A percentile compares a stretch with the other conserved stretches of the same genome.
These are phyloP conservation scores for Lepidurus apus DNA, from an alignment of 1,140 invertebrate species.

Conservation along the genomic window DNA sequence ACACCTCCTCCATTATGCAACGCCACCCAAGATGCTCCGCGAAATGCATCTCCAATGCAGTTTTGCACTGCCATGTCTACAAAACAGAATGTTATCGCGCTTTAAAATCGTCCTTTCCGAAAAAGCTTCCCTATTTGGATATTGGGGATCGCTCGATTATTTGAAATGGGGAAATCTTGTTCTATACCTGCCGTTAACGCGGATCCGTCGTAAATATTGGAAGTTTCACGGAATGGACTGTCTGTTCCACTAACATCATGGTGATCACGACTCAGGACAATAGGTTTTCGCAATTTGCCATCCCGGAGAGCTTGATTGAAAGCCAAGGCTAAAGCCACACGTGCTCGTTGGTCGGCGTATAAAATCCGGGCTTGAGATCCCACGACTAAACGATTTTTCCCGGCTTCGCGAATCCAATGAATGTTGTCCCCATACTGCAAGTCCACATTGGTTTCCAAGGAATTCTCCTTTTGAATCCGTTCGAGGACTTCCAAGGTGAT, in stretches of 20 bases:
- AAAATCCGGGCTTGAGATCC: conserved; percentile 61
- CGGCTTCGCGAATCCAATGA: conserved; percentile 58
- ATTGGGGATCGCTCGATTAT: conserved; percentile 1
- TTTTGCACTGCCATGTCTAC: conserved; percentile 65
- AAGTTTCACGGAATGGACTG: conserved; percentile 62
- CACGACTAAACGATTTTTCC: conserved; percentile 56
- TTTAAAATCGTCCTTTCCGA: conserved; percentile 2
- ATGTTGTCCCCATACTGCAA: conserved; percentile 60
- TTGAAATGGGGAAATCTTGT: neutral
- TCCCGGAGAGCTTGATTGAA: conserved; percentile 55
- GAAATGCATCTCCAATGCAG: conserved; percentile 58
- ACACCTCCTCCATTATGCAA: conserved; percentile 65
- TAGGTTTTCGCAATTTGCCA: conserved; percentile 48
- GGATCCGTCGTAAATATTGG: conserved; percentile 62
- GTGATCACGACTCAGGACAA: conserved; percentile 61
- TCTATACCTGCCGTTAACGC: conserved; percentile 55
- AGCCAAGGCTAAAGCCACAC: conserved; percentile 52
- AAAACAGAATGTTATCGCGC: conserved; percentile 26
- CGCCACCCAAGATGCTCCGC: conserved; percentile 65
- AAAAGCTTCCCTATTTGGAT: neutral
- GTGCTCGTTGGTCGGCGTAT: conserved; percentile 57
- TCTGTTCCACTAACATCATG: conserved; percentile 67
- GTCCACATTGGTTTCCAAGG: conserved; percentile 44
- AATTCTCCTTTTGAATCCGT: conserved; percentile 44
- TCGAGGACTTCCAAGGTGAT: conserved; percentile 53